Base-by-base conservation (phyloP, 1,140 invertebrate genomes). In the Grapholita molesta region DNA sequence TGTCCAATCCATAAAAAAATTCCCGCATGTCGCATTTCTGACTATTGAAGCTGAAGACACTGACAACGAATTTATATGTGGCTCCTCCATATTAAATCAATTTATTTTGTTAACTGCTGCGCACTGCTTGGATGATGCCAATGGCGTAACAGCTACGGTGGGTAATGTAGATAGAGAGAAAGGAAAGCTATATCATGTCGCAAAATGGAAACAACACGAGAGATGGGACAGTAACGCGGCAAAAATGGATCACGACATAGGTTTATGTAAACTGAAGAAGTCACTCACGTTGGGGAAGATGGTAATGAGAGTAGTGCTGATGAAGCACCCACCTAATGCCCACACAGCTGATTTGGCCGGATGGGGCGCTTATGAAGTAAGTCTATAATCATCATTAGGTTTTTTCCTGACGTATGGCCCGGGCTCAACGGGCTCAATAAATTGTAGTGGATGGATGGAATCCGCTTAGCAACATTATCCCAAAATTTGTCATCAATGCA, bases 1-100 rank as follows among this genome's bases (percentile, higher is more conserved):
- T 24, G 53, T 24, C 12, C 9, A 55, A 38, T 9, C 7, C 11
- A 55, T 55, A 61, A 30, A 4, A 5, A 15, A 30, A 15, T 61
- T 61, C 3, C 55, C 55, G 28, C 24, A 61, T 61, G 23, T 28
- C 6, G 55, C 25, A 3, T 61, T 61, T 15, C 55, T 28, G 24
- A 28, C 24, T 21, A 18, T 48, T n/a, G n/a, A 48, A 48, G 42
- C 0, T 8, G 42, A 12, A 18, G n/a, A 18, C n/a, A n/a, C 15
- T 18, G 15, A 9, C 1, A 15, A 15, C 8, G 42, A 48, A 48
- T 48, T 0, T 5, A 28, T 61, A 48, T 77, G 75, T 33, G 73
- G 73, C 11, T 57, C 70, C 15, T 75, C 75, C 6, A 70, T 77
- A 18, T 3, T 77, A 4, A 74, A 71, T 12, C 70, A 77, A 28